Percentiles rank a stretch among this genome's conserved stretches.
These are phyloP conservation scores for Mallotus villosus DNA, from an alignment of 2,797 vertebrate genomes.

Conservation along the genomic window DNA sequence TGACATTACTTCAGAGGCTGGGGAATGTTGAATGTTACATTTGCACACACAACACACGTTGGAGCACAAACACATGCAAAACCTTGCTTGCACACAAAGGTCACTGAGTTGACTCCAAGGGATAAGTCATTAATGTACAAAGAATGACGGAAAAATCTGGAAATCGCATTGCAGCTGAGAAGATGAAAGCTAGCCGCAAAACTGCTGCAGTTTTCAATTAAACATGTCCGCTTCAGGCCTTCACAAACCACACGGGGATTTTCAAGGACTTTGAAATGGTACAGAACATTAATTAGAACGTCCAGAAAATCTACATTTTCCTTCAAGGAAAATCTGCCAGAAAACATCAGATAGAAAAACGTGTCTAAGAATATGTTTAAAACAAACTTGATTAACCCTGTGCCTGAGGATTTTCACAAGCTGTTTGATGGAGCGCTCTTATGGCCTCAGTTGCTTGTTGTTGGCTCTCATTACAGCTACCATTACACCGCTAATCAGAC, in stretches of 20 bases:
- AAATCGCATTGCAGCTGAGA: slow-evolving; percentile 38
- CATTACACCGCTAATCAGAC: slow-evolving; percentile 2
- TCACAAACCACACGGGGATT: slow-evolving; percentile 46
- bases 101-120: slow-evolving; percentile 33
- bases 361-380: slow-evolving; percentile 12
- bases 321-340: slow-evolving; percentile 39
- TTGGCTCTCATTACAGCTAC: not conserved
- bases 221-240: slow-evolving; percentile 44
- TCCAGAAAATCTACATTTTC: slow-evolving; percentile 47
- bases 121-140: slow-evolving; percentile 41
- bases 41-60: slow-evolving; percentile 19
- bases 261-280: slow-evolving; percentile 44
- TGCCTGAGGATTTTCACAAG: slow-evolving; percentile 7
- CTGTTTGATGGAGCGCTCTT: not conserved
- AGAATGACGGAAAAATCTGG: slow-evolving; percentile 11
- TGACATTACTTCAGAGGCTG: not conserved
- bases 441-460: slow-evolving; percentile 1
- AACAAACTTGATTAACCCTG: slow-evolving; percentile 10
- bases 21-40: not conserved
- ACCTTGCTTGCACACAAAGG: not conserved
- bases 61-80: not conserved
- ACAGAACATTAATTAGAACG: slow-evolving; percentile 59
- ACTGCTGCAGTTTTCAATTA: slow-evolving; percentile 62
- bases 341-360: slow-evolving; percentile 14
- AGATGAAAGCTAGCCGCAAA: slow-evolving; percentile 44